A percentile compares a stretch with the other conserved stretches of the same genome.
Conservation (phyloP, 92 coral and sea anemone species). For the Zoanthus sansibaricus region DNA sequence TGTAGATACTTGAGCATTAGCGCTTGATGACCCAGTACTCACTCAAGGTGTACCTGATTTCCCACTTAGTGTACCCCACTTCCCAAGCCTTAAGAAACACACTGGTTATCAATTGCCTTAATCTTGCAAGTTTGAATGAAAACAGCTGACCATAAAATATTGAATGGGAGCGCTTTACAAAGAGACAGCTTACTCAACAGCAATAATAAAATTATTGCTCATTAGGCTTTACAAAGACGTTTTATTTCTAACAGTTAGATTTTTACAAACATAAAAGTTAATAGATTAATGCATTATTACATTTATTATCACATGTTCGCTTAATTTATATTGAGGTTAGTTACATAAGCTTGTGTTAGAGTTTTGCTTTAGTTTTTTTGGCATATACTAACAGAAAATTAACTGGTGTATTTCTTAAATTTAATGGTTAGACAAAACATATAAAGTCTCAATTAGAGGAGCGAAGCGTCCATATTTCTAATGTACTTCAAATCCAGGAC, state of each 20-base stretch:
- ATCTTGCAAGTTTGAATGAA: neutral
- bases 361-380: neutral
- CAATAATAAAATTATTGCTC: neutral
- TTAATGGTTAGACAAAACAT: neutral
- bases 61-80: no score
- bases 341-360: neutral
- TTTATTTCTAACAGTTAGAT: no score
- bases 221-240: neutral
- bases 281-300: no score
- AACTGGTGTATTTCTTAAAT: neutral
- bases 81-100: no score
- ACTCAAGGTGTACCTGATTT: no score
- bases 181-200: neutral
- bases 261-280: no score
- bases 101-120: neutral
- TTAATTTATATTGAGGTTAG: neutral
- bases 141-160: neutral
- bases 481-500: neutral
- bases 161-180: neutral
- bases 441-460: neutral
- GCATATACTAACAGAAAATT: neutral
- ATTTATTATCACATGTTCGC: no score
- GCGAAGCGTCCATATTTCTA: no score
- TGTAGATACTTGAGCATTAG: no score
- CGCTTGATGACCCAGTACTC: no score